phyloP scores from a whole-genome alignment of 2,113 vertebrate species.

The Cyrtonyx montezumae region DNA sequence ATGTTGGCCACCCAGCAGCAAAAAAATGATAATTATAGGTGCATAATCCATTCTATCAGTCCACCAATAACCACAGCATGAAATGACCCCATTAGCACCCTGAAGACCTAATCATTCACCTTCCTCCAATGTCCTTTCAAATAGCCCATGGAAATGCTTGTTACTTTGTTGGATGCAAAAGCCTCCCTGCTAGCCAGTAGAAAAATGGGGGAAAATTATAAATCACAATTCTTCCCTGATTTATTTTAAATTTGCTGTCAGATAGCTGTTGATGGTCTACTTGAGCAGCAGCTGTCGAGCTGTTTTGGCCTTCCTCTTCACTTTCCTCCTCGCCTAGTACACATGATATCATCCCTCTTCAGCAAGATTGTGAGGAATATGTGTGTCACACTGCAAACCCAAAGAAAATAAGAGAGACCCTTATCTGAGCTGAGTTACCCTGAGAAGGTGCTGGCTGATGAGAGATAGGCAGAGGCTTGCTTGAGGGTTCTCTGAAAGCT shows the following conservation, averaged over 20 bases:
- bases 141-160: conserved; percentile 14
- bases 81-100: conserved; percentile 39
- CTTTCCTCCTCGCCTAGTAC: not conserved
- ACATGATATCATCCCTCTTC: not conserved
- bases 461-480: conserved; percentile 40
- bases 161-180: conserved; percentile 33
- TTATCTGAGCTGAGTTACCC: conserved; percentile 55
- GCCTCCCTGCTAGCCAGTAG: not conserved
- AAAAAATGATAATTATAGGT: conserved; percentile 23
- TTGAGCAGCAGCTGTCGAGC: conserved; percentile 40
- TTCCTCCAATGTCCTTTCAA: not conserved
- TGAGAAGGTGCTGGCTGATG: conserved; percentile 70
- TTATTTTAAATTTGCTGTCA: conserved; percentile 7
- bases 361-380: not conserved
- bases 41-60: conserved; percentile 49
- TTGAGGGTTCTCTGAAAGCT: conserved; percentile 54
- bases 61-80: conserved; percentile 49
- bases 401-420: conserved; percentile 14
- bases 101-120: conserved; percentile 19
- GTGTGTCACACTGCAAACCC: not conserved
- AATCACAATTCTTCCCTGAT: not conserved
- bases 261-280: not conserved
- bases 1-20: conserved; percentile 36
- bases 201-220: not conserved
- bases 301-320: not conserved